Evolutionary conservation across 2,888 invertebrate genomes (phyloP).

Genomic region (Notocelia uddmanniana): DNA sequence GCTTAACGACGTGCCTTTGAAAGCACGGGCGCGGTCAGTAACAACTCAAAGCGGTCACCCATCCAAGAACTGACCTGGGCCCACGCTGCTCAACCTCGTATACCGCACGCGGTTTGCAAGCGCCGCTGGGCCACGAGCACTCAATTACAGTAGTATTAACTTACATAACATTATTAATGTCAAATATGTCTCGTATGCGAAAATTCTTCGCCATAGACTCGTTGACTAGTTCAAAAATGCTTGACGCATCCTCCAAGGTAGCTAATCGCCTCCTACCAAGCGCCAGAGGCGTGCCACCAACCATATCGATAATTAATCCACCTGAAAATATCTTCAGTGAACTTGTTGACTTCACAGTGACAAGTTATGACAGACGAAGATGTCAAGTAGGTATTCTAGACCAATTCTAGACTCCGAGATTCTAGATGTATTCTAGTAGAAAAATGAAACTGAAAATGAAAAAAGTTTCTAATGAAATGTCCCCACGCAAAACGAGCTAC

Average conservation of each 20-base stretch:
- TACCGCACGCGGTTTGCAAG: too few species aligned
- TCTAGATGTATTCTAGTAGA: neutral
- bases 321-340: neutral
- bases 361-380: conserved; percentile 1
- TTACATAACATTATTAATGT: conserved; percentile 70
- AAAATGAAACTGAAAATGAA: neutral
- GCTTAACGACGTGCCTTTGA: too few species aligned
- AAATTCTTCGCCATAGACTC: conserved; percentile 70
- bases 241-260: conserved; percentile 59
- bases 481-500: too few species aligned
- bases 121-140: too few species aligned
- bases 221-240: conserved; percentile 61
- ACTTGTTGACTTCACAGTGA: neutral
- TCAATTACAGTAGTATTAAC: conserved; percentile 43
- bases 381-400: too few species aligned
- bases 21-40: too few species aligned
- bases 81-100: too few species aligned
- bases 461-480: neutral
- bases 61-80: too few species aligned
- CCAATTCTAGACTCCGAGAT: too few species aligned
- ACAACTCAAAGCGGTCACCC: too few species aligned
- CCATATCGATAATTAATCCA: conserved; percentile 47
- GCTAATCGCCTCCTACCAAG: conserved; percentile 68
- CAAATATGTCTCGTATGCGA: conserved; percentile 57
- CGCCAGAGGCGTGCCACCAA: conserved; percentile 45